These are phyloP conservation scores for Leucophenga maculata DNA, from an alignment of 2,888 invertebrate genomes.

Conservation along the genomic window DNA sequence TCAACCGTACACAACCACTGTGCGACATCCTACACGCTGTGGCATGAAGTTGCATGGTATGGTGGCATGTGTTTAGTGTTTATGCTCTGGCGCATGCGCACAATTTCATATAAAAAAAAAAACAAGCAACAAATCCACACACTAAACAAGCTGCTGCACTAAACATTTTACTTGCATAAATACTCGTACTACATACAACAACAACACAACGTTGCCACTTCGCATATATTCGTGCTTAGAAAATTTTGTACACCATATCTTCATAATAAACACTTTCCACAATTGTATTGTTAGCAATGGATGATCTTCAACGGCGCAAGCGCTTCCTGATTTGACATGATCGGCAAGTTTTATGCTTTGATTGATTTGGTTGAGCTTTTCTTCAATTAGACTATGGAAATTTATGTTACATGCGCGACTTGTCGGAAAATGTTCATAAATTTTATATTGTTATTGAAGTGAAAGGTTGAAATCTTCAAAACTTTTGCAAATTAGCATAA, in stretches of 20 bases:
- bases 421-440: constrained; percentile 3
- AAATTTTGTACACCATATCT: neutral
- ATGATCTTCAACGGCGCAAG: constrained; percentile 7
- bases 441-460: neutral
- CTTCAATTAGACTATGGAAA: neutral
- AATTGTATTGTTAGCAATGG: no score
- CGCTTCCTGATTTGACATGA: constrained; percentile 47
- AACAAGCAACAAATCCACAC: neutral
- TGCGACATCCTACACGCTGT: no score
- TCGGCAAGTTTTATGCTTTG: constrained; percentile 39
- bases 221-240: neutral
- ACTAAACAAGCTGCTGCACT: constrained; percentile 29
- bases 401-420: constrained; percentile 7
- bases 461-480: neutral
- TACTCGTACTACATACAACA: neutral
- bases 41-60: no score
- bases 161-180: neutral
- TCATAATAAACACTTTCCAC: no score
- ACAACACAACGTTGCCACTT: neutral
- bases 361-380: constrained; percentile 49
- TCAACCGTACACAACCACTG: no score
- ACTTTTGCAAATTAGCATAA: neutral
- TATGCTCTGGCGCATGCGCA: constrained; percentile 38
- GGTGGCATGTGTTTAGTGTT: constrained; percentile 19
- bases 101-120: constrained; percentile 33